A percentile compares a stretch with the other conserved stretches of the same genome.
These are phyloP conservation scores for Stichodactyla mertensii DNA, from an alignment of 64 coral and sea anemone species.

Conservation along the genomic window DNA sequence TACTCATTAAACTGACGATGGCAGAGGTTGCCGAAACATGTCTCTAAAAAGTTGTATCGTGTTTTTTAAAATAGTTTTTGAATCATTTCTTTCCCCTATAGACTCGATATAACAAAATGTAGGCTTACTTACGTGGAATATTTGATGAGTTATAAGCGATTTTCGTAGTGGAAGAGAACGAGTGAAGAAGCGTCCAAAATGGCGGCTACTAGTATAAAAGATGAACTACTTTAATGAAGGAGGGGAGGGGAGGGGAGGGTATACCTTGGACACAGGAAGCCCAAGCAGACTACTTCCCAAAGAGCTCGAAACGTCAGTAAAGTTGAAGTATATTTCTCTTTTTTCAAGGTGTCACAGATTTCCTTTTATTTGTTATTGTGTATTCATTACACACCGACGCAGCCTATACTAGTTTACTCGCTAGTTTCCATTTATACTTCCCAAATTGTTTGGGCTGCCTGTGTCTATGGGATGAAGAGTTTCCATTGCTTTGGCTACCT, in stretches of 20 bases:
- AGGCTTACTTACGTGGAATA: neutral
- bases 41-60: no score
- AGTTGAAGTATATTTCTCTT: no score
- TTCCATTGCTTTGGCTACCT: neutral
- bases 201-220: neutral
- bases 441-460: neutral
- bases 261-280: neutral
- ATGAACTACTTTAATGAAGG: neutral
- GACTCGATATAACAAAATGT: neutral
- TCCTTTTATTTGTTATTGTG: no score
- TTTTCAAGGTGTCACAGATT: no score
- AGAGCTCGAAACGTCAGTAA: no score
- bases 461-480: neutral
- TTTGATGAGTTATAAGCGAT: neutral
- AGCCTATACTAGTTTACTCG: no score
- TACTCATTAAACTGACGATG: no score
- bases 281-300: neutral
- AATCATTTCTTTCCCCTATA: neutral
- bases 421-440: no score
- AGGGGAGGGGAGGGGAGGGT: neutral
- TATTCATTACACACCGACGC: no score
- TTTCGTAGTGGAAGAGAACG: neutral
- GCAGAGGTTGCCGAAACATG: no score
- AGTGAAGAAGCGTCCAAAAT: neutral
- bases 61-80: neutral